phyloP scores from a whole-genome alignment of 2,113 vertebrate genomes.

The Pygoscelis antarcticus region DNA sequence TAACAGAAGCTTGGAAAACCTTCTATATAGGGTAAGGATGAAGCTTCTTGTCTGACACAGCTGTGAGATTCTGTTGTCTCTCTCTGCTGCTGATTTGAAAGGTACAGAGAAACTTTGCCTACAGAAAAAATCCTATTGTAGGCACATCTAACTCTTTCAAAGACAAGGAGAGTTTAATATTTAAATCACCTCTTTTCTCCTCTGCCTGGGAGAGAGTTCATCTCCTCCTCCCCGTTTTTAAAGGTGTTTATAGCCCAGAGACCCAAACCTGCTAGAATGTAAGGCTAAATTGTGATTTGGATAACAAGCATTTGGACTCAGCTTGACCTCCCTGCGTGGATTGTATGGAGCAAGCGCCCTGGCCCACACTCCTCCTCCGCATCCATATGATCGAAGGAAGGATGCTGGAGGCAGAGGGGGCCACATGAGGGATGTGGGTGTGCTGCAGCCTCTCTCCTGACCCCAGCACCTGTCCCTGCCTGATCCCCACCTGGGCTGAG shows the following conservation, averaged over 20 bases:
- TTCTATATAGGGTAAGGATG: not conserved
- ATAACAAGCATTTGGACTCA: not conserved
- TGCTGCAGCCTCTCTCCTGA: not conserved
- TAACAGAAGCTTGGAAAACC: conserved; percentile 19
- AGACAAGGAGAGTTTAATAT: not conserved
- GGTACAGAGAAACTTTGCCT: not conserved
- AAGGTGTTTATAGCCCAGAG: not conserved
- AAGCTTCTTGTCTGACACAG: not conserved
- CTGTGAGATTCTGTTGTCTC: not conserved
- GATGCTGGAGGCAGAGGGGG: not conserved
- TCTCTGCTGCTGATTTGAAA: not conserved
- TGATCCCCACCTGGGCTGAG: not conserved
- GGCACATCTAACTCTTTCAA: not conserved
- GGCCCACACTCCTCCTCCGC: fast-evolving
- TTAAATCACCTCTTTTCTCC: not conserved
- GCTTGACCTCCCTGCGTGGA: fast-evolving
- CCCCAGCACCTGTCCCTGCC: not conserved
- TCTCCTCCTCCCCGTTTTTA: not conserved
- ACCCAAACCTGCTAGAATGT: not conserved
- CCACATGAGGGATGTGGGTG: fast-evolving
- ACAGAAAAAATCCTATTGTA: fast-evolving
- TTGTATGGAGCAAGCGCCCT: fast-evolving
- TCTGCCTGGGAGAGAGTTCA: not conserved
- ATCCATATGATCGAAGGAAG: not conserved
- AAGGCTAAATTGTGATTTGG: not conserved